Evolutionary conservation across 2,113 vertebrate species (phyloP), one percentile per base, ranked within the genome.

Genomic region (Castor canadensis): DNA sequence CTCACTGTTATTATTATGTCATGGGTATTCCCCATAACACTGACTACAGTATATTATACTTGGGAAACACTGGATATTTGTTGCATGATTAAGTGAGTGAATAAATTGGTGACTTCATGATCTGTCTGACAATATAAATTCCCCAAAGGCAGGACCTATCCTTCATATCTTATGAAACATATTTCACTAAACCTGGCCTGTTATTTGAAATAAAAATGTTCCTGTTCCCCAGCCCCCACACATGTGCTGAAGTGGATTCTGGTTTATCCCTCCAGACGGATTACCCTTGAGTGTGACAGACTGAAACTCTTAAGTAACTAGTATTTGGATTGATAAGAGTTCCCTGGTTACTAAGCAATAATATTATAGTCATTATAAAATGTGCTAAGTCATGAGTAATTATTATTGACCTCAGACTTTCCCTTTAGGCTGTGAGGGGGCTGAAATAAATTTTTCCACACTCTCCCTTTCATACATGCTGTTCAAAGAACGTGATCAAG

Each of bases 71-170:
- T 82, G 22, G 81, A 40, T 77, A 66, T 45, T 96, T 93, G 52
- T 35, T 82, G 32, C 76, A 47, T 89, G 47, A 94, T 47, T 84
- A 81, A 85, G 54, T 72, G 56, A 84, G 82, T 72, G 17, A 95
- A 85, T 93, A 54, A 22, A 80, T 58, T 47, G 12, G 47, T 67
- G 58, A 84, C 72, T 82, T 94, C 47, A 90, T 77, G 38, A 92
- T 90, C 81, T 95, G 38, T 43, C 66, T 56, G 62, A 82, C n/a
- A 92, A 93, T 69, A 40, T 52, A 90, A 91, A 4, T 95, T 94
- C 77, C 45, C 87, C 7, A 60, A 72, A 22, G n/a, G 26, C 43
- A 94, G 1, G 7, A 89, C 9, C 47, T 71, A 22, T 43, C 10
- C 66, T 35, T 15, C 3, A 9, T n/a, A 7, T 93, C 28, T 79